Evolutionary conservation across 2,113 vertebrate species (phyloP), one percentile per base, ranked within the genome.

Genomic region (Pundamilia nyererei): DNA sequence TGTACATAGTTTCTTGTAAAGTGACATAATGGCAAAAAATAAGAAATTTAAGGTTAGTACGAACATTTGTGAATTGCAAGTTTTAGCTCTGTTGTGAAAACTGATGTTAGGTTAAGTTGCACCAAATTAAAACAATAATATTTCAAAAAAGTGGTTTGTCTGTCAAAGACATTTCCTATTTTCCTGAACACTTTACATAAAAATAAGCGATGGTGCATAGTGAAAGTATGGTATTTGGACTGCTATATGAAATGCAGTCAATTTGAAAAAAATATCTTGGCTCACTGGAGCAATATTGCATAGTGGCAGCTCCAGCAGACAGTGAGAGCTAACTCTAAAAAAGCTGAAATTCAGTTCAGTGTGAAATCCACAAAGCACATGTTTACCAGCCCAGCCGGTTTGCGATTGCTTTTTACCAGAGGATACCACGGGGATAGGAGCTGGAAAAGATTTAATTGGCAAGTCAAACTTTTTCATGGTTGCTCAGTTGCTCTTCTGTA

Each of bases 331-430:
- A 33, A 55, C 38, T 21, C 47, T 82, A 8, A 12, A 68, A 40
- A 31, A 53, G 40, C 13, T 84, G 45, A 88, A 85, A 85, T 58
- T 82, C 80, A 54, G 21, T 77, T 87, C 26, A 86, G 80, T 84
- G 84, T 83, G 80, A 91, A 90, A 91, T 85, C 75, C 80, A 79
- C 58, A 84, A 68, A 83, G 88, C 49, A 65, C 72, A 84, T 56
- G 79, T 93, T 92, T 88, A 83, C 68, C n/a, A 40, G 75, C 65
- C 85, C 70, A 88, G 70, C 89, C 77, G 42, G 89, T 80, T 21
- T 33, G 62, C 42, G 45, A 47, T 81, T 79, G 58, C 80, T 79
- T 54, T 82, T 83, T 81, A 81, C 75, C 84, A 86, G 29, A 88
- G 68, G 83, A 87, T 80, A 81, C 86, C 58, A 6, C 4, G 33